These are phyloP conservation scores for Spilosoma lubricipeda DNA, from an alignment of 2,888 invertebrate species.

Conservation along the genomic window DNA sequence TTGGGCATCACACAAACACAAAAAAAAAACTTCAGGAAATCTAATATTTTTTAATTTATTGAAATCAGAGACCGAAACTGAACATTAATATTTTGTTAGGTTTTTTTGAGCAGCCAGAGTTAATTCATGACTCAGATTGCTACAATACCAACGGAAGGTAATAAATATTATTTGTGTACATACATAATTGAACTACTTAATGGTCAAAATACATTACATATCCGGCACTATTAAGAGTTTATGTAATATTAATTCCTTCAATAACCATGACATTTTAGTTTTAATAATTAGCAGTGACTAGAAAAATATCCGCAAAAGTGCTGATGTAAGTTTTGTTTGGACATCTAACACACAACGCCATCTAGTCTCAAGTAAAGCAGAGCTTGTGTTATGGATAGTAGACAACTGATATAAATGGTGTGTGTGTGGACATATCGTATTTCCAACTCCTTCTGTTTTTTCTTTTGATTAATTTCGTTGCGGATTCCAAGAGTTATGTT, in stretches of 20 bases:
- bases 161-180: background rate
- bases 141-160: background rate
- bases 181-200: background rate
- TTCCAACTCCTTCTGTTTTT: too few species aligned
- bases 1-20: background rate
- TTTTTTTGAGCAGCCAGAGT: background rate
- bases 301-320: background rate
- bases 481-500: too few species aligned
- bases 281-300: background rate
- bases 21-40: background rate
- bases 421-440: too few species aligned
- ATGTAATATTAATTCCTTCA: background rate
- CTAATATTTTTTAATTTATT: background rate
- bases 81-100: background rate
- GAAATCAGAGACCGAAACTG: background rate
- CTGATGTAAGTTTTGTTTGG: background rate
- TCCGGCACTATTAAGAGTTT: background rate
- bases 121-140: background rate
- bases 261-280: conserved; percentile 7
- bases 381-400: too few species aligned
- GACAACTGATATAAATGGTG: too few species aligned
- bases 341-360: too few species aligned
- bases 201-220: background rate
- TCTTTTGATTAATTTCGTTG: too few species aligned
- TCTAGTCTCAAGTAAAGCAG: too few species aligned